Percentiles rank a stretch among this genome's conserved stretches.
Conservation (phyloP, 2,888 invertebrate species). For the Rotaria macrura region DNA sequence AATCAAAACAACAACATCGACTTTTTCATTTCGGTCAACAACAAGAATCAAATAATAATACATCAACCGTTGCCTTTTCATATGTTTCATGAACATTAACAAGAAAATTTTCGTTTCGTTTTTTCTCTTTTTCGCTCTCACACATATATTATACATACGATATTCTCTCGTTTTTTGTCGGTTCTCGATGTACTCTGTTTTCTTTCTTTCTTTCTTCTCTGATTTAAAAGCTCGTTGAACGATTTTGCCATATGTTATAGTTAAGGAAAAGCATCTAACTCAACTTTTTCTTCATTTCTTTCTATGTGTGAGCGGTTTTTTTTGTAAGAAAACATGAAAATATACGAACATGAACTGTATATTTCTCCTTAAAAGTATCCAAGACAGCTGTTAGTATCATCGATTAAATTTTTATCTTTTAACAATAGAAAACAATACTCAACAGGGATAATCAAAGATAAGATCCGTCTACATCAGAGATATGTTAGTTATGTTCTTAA, state of each 20-base stretch:
- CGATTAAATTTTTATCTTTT: too few relatives aligned
- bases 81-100: neutral
- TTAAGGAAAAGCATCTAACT: neutral
- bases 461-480: too few relatives aligned
- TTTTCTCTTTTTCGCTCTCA: neutral
- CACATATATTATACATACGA: neutral
- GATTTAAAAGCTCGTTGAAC: neutral
- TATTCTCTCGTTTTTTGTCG: neutral
- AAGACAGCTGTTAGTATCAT: too few relatives aligned
- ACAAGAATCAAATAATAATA: neutral
- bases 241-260: neutral
- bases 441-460: neutral
- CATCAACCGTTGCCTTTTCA: conserved; percentile 9
- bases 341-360: neutral
- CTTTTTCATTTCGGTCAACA: neutral
- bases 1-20: neutral
- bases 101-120: neutral
- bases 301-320: neutral
- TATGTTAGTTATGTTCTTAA: neutral
- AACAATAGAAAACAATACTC: neutral
- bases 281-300: neutral
- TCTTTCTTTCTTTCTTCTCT: neutral
- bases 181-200: neutral
- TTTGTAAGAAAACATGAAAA: neutral
- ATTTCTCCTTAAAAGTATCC: neutral